These are phyloP conservation scores for Heterotis niloticus DNA, from an alignment of 2,113 vertebrate species.

Conservation along the genomic window DNA sequence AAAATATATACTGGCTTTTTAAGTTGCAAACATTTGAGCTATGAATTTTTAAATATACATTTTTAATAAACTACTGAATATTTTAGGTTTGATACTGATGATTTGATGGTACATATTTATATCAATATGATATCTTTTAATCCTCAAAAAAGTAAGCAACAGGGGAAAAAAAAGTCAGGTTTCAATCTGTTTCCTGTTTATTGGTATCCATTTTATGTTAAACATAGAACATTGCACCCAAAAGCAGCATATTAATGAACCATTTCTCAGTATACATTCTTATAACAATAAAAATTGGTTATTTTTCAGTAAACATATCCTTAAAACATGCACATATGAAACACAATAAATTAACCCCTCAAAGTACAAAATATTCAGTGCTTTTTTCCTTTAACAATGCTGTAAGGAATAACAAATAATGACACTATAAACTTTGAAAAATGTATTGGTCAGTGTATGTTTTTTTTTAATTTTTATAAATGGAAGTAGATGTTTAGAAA, in stretches of 20 bases:
- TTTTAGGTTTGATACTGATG: background rate
- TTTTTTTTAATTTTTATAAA: conserved; percentile 27
- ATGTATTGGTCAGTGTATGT: conserved; percentile 11
- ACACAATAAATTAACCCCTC: conserved; percentile 22
- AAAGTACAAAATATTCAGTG: conserved; percentile 23
- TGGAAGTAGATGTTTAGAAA: conserved; percentile 15
- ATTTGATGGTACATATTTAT: background rate
- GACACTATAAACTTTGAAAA: conserved; percentile 14
- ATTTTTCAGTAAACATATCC: conserved; percentile 16
- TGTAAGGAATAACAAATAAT: conserved; percentile 10
- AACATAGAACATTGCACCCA: conserved; percentile 20
- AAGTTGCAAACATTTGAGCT: too few species aligned
- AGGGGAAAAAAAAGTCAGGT: too few species aligned
- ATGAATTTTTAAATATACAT: too few species aligned
- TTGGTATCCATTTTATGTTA: conserved; percentile 18
- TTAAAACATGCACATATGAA: conserved; percentile 29
- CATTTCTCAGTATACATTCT: conserved; percentile 18
- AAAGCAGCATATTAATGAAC: conserved; percentile 1
- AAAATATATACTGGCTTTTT: too few species aligned
- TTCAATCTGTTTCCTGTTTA: background rate
- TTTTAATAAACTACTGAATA: background rate
- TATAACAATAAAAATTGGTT: conserved; percentile 23
- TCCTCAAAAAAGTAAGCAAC: background rate
- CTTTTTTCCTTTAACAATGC: conserved; percentile 20
- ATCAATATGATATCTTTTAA: background rate